A percentile compares a stretch with the other conserved stretches of the same genome.
Evolutionary conservation across 2,113 vertebrate genomes (phyloP).

Genomic region (Neomonachus schauinslandi): DNA sequence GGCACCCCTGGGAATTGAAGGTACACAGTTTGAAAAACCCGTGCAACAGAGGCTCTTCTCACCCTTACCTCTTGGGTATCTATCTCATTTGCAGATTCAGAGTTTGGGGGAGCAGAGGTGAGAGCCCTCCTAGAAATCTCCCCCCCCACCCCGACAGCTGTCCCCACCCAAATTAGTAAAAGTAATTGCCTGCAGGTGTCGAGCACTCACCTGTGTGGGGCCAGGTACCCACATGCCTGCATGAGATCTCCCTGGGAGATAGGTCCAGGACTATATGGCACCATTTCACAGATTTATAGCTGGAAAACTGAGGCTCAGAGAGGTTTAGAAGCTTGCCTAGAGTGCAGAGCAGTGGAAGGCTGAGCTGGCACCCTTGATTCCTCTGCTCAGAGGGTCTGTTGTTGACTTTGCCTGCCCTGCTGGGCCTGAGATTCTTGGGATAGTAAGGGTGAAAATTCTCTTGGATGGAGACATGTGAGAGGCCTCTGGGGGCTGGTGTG

Average conservation of each 20-base stretch:
- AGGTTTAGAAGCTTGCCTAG: background rate
- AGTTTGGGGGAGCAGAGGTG: no score
- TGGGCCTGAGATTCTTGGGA: background rate
- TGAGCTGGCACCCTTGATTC: background rate
- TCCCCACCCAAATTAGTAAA: background rate
- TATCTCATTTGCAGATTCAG: background rate
- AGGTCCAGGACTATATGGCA: background rate
- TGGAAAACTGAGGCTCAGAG: background rate
- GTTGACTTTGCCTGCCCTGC: background rate
- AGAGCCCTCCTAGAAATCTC: background rate
- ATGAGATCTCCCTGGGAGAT: background rate
- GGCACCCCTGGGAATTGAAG: background rate
- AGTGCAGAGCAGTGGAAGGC: background rate
- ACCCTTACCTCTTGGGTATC: no score
- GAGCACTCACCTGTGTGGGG: rapidly evolving
- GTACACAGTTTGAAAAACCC: background rate
- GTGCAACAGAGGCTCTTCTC: background rate
- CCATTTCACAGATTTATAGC: background rate
- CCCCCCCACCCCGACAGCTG: no score
- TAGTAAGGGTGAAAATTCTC: background rate
- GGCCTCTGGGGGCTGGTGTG: background rate
- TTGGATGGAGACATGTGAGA: background rate
- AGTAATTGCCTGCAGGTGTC: no score
- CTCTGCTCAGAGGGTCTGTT: background rate
- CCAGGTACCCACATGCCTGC: background rate